phyloP scores from a whole-genome alignment of 2,888 invertebrate genomes.

The Lamellibrachia columna region DNA sequence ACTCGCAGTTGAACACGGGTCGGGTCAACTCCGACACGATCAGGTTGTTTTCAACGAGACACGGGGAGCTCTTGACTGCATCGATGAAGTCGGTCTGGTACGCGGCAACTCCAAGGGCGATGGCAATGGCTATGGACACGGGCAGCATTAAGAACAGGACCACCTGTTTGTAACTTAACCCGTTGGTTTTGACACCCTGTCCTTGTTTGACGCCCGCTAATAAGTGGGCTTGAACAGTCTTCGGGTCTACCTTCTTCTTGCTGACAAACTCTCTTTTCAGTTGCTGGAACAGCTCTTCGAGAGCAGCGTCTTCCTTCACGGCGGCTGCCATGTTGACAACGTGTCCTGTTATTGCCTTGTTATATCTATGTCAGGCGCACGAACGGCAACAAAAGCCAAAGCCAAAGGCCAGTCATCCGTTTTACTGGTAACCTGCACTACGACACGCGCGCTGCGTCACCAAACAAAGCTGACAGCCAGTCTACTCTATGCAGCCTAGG shows the following conservation, averaged over 20 bases:
- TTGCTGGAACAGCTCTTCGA: not conserved
- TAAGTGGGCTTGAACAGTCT: not conserved
- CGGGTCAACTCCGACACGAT: constrained; percentile 87
- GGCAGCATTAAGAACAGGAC: not conserved
- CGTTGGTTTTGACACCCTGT: not conserved
- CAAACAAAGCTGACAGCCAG: not conserved
- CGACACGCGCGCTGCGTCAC: not conserved
- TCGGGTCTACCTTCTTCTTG: constrained; percentile 1
- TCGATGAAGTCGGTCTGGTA: not conserved
- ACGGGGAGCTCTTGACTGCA: constrained; percentile 67
- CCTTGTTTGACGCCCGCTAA: not conserved
- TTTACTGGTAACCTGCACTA: not conserved
- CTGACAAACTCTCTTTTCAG: not conserved
- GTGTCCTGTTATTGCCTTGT: not conserved
- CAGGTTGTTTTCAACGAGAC: constrained; percentile 84
- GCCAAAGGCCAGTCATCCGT: not conserved
- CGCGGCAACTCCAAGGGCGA: not conserved
- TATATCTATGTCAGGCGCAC: not conserved
- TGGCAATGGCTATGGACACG: not conserved
- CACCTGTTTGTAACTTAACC: not conserved
- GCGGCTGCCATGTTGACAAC: not conserved
- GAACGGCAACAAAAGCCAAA: not conserved
- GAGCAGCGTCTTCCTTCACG: not conserved
- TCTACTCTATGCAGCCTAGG: not conserved
- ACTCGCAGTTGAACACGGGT: constrained; percentile 80